phyloP scores from a whole-genome alignment of 1,140 invertebrate genomes.

The Archivesica marissinica region DNA sequence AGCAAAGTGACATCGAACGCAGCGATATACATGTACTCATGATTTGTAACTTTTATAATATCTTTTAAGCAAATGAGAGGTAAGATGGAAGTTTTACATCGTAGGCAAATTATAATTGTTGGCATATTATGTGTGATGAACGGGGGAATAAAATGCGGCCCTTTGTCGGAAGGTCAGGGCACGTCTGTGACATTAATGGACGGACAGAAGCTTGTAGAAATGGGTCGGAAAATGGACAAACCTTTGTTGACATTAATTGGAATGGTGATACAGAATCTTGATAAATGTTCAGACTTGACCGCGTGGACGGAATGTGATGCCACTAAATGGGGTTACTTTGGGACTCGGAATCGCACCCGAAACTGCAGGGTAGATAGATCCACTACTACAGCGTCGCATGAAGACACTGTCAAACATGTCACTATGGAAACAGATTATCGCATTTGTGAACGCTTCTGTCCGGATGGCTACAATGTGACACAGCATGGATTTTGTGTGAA shows the following conservation, averaged over 20 bases:
- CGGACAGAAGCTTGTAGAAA: not conserved
- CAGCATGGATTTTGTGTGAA: not conserved
- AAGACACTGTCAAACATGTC: too few species aligned
- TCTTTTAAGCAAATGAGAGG: too few species aligned
- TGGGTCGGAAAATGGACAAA: constrained; percentile 1
- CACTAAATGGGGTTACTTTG: not conserved
- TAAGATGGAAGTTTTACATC: too few species aligned
- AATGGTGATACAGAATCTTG: constrained; percentile 8
- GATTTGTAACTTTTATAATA: too few species aligned
- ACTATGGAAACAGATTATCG: not conserved
- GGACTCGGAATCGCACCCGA: not conserved
- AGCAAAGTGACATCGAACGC: too few species aligned
- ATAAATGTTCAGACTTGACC: not conserved
- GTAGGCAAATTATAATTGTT: too few species aligned
- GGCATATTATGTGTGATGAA: too few species aligned
- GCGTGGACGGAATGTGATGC: constrained; percentile 5
- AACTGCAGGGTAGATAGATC: not conserved
- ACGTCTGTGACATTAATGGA: not conserved
- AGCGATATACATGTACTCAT: too few species aligned
- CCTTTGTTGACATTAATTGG: constrained; percentile 2
- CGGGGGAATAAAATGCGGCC: too few species aligned
- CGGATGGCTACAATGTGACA: not conserved
- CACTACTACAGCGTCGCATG: too few species aligned
- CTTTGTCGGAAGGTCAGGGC: too few species aligned
- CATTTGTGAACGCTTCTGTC: not conserved